Conservation (phyloP, 1,140 invertebrate species). For the Halictus rubicundus region DNA sequence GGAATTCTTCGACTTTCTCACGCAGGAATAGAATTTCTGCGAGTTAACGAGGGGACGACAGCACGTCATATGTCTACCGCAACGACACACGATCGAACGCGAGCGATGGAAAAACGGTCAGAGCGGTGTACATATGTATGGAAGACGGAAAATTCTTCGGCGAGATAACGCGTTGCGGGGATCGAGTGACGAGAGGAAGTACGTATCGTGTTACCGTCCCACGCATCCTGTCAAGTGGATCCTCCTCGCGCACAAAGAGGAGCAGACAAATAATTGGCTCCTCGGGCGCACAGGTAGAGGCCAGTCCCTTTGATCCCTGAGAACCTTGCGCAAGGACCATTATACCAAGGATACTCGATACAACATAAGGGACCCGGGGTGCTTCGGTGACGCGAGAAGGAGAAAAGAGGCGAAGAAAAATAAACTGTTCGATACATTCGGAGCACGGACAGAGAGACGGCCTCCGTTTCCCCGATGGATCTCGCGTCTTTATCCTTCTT, state of each 20-base stretch:
- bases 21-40: neutral
- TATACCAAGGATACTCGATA: conserved; percentile 75
- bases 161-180: conserved; percentile 51
- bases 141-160: conserved; percentile 34
- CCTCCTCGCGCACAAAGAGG: conserved; percentile 71
- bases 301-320: conserved; percentile 71
- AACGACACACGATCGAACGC: too few relatives aligned
- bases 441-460: neutral
- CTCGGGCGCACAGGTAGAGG: conserved; percentile 71
- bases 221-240: conserved; percentile 80
- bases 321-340: conserved; percentile 70
- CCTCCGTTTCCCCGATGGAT: too few relatives aligned
- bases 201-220: conserved; percentile 76
- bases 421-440: conserved; percentile 29
- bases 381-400: conserved; percentile 28
- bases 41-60: neutral
- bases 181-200: conserved; percentile 78
- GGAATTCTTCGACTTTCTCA: neutral
- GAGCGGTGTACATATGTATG: neutral
- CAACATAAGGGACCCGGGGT: conserved; percentile 70
- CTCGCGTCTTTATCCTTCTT: too few relatives aligned
- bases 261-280: conserved; percentile 80
- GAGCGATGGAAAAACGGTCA: neutral
- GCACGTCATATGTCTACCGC: neutral
- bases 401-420: conserved; percentile 20